phyloP scores from a whole-genome alignment of 2,113 vertebrate species.

The Taurulus bubalis region DNA sequence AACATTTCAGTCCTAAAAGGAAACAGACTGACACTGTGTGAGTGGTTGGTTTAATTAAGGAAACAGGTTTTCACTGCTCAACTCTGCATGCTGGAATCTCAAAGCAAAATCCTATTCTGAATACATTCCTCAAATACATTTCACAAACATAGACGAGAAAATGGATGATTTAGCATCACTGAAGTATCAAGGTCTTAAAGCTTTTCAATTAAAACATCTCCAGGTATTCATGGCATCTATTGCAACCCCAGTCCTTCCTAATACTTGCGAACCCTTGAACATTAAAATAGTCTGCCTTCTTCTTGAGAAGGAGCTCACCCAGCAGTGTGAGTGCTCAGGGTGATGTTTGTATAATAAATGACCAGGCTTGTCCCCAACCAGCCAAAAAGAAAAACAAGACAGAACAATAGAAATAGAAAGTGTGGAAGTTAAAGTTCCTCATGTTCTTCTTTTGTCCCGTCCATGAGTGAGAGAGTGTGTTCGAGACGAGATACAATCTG shows the following conservation, averaged over 20 bases:
- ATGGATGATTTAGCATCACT: not conserved
- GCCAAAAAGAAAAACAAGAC: slow-evolving; percentile 48
- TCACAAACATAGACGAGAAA: not conserved
- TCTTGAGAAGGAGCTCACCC: not conserved
- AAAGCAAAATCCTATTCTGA: not conserved
- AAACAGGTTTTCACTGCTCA: slow-evolving; percentile 1
- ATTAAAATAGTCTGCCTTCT: not conserved
- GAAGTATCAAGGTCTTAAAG: not conserved
- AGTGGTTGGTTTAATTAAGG: not conserved
- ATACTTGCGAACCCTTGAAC: not conserved
- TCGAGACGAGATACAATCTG: not conserved
- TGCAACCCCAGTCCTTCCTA: not conserved
- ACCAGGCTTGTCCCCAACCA: slow-evolving; percentile 21
- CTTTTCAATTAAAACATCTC: not conserved
- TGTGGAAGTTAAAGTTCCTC: slow-evolving; percentile 39
- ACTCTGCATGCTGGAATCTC: not conserved
- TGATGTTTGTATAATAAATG: slow-evolving; percentile 59
- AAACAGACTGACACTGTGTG: slow-evolving; percentile 8
- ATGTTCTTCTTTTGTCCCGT: slow-evolving; percentile 42
- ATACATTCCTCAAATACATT: not conserved
- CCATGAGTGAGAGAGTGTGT: not conserved
- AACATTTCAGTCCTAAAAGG: slow-evolving; percentile 12
- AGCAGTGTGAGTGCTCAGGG: not conserved
- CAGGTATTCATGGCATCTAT: not conserved
- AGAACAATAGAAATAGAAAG: slow-evolving; percentile 66